Evolutionary conservation across 2,113 vertebrate species (phyloP).

Genomic region (Paraplagusia blochii): DNA sequence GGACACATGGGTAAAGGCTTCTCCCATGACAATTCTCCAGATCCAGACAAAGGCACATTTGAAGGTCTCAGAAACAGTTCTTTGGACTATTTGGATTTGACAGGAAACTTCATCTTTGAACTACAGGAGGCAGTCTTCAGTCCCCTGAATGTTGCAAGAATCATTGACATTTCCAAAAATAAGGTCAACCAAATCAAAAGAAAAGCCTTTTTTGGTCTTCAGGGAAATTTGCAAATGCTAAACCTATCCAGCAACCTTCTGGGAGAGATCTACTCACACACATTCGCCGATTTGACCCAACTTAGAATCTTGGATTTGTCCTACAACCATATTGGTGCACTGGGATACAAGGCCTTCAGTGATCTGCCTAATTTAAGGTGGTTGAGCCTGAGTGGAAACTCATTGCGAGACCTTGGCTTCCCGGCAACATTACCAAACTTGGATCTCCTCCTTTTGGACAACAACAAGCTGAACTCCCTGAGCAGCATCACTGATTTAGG

Average conservation of each 20-base stretch:
- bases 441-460: constrained; percentile 49
- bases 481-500: neutral
- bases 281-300: constrained; percentile 72
- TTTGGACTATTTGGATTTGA: constrained; percentile 72
- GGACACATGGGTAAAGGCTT: constrained; percentile 76
- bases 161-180: constrained; percentile 78
- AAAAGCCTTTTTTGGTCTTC: constrained; percentile 78
- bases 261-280: constrained; percentile 73
- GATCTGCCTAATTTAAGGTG: constrained; percentile 62
- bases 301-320: constrained; percentile 78
- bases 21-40: constrained; percentile 72
- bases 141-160: constrained; percentile 53
- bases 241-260: constrained; percentile 84
- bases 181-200: constrained; percentile 79
- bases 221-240: constrained; percentile 68
- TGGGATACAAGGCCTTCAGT: constrained; percentile 70
- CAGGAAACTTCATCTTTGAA: constrained; percentile 72
- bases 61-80: constrained; percentile 73
- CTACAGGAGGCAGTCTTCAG: constrained; percentile 73
- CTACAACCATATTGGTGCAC: constrained; percentile 82
- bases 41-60: constrained; percentile 83
- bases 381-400: constrained; percentile 82
- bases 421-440: constrained; percentile 67
- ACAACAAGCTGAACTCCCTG: constrained; percentile 76
- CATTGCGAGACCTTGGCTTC: constrained; percentile 64